Evolutionary conservation across 2,888 invertebrate genomes (phyloP).

Genomic region (Toxonevra muliebris): DNA sequence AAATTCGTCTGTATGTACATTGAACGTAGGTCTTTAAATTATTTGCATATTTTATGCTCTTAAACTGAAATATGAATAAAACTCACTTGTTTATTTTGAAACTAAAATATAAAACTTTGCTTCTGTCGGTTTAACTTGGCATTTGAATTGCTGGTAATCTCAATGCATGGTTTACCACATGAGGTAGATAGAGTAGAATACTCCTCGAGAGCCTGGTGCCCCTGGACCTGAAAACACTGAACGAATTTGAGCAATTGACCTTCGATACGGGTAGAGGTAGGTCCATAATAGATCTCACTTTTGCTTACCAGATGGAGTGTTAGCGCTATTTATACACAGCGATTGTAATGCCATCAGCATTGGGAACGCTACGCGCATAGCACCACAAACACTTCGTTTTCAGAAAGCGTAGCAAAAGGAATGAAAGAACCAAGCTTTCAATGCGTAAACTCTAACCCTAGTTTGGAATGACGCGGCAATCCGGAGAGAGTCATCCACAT

Average conservation of each 20-base stretch:
- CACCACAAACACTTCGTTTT: no score
- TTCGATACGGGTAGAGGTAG: neutral
- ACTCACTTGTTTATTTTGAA: conserved; percentile 14
- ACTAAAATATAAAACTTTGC: neutral
- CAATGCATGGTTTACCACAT: neutral
- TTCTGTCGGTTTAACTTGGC: neutral
- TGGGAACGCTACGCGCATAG: neutral
- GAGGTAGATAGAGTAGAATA: no score
- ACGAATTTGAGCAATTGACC: neutral
- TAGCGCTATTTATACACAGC: neutral
- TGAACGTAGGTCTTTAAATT: no score
- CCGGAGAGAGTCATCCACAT: neutral
- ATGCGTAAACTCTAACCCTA: neutral
- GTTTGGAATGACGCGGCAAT: neutral
- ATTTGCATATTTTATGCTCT: no score
- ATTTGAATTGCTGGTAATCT: neutral
- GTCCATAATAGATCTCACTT: neutral
- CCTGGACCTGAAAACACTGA: neutral
- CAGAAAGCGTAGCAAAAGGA: neutral
- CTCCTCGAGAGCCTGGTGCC: neutral
- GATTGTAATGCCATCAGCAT: neutral
- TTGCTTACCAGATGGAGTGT: neutral
- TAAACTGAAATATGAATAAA: no score
- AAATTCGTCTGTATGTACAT: no score
- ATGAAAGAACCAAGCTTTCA: neutral